Percentiles rank a stretch among this genome's conserved stretches.
These are phyloP conservation scores for Apotomis betuletana DNA, from an alignment of 2,888 invertebrate genomes.

Conservation along the genomic window DNA sequence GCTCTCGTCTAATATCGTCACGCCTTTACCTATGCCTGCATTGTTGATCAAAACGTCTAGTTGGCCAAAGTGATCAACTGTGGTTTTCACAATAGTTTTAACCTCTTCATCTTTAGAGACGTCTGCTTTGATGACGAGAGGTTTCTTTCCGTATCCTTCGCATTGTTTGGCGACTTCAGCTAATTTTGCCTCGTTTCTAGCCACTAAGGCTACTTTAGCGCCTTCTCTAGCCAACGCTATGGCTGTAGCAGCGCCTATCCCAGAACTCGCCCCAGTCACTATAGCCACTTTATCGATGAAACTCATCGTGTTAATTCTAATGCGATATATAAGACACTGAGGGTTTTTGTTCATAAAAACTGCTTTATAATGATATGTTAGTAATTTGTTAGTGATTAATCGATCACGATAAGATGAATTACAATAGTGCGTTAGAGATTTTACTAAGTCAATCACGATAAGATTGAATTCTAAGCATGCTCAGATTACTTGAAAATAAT, in stretches of 20 bases:
- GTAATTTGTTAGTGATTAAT: too few relatives aligned
- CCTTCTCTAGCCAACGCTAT: slow-evolving; percentile 21
- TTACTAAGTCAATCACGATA: too few relatives aligned
- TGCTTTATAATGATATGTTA: too few relatives aligned
- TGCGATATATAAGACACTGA: neutral
- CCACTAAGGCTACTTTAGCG: slow-evolving; percentile 23
- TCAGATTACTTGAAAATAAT: too few relatives aligned
- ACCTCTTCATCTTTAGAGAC: slow-evolving; percentile 42
- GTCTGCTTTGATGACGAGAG: slow-evolving; percentile 41
- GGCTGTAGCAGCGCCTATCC: slow-evolving; percentile 59
- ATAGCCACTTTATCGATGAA: slow-evolving; percentile 45
- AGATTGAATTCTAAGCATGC: too few relatives aligned
- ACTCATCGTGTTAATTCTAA: slow-evolving; percentile 6
- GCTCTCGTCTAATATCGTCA: slow-evolving; percentile 24
- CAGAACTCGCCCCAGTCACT: slow-evolving; percentile 58
- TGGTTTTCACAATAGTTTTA: slow-evolving; percentile 33
- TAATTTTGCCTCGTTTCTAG: slow-evolving; percentile 23
- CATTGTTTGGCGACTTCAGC: slow-evolving; percentile 29
- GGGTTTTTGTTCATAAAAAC: too few relatives aligned
- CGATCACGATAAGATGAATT: too few relatives aligned
- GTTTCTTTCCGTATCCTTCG: slow-evolving; percentile 29
- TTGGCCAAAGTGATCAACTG: slow-evolving; percentile 37
- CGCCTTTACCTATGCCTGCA: slow-evolving; percentile 32
- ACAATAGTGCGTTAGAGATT: too few relatives aligned
- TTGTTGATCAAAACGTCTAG: slow-evolving; percentile 44